Percentiles rank a stretch among this genome's conserved stretches.
Conservation (phyloP, 2,113 vertebrate species). For the Syngnathus typhle region DNA sequence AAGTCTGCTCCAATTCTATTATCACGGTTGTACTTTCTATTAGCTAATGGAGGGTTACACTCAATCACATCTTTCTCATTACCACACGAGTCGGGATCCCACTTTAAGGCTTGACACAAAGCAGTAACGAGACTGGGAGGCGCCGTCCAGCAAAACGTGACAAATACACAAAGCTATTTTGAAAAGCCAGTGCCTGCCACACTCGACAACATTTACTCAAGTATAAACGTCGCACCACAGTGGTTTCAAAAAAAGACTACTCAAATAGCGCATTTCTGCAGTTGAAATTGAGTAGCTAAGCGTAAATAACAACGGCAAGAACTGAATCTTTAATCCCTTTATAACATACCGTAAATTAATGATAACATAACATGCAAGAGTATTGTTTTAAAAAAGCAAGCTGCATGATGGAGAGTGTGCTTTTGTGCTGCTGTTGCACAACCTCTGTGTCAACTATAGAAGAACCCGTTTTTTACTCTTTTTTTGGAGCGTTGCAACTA, state of each 20-base stretch:
- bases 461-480: constrained; percentile 8
- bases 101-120: constrained; percentile 2
- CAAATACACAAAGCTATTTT: neutral
- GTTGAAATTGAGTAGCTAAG: neutral
- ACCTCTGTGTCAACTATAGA: constrained; percentile 6
- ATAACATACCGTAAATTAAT: neutral
- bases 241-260: neutral
- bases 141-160: neutral
- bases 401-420: neutral
- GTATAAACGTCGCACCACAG: constrained; percentile 1
- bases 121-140: neutral
- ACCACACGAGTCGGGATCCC: constrained; percentile 14
- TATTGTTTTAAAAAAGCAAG: neutral
- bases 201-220: constrained; percentile 2
- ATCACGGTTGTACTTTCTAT: constrained; percentile 25
- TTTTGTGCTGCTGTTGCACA: neutral
- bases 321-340: neutral
- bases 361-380: constrained; percentile 7
- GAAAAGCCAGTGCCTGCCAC: neutral
- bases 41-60: constrained; percentile 19
- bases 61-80: constrained; percentile 39
- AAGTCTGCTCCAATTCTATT: constrained; percentile 27
- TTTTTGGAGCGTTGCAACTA: constrained; percentile 16
- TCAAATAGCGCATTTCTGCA: neutral
- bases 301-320: neutral